These are phyloP conservation scores for Celastrina argiolus DNA, from an alignment of 2,888 invertebrate genomes.

Conservation along the genomic window DNA sequence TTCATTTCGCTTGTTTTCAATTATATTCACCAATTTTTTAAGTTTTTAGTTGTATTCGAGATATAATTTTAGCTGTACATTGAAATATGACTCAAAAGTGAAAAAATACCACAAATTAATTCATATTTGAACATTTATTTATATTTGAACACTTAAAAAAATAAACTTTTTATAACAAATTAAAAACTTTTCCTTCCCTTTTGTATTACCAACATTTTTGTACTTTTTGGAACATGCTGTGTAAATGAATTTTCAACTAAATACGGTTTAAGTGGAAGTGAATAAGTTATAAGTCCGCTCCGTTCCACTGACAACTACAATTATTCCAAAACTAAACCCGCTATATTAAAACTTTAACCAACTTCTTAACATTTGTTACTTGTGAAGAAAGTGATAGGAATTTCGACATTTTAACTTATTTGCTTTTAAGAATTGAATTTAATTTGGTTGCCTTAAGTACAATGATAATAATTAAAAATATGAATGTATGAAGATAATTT, in stretches of 20 bases:
- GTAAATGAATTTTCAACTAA: not conserved
- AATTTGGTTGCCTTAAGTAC: not conserved
- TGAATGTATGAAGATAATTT: too few species aligned
- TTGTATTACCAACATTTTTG: not conserved
- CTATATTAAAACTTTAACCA: constrained; percentile 33
- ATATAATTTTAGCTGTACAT: too few species aligned
- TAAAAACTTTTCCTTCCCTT: not conserved
- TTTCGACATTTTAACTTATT: not conserved
- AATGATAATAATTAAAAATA: not conserved
- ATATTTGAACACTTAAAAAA: too few species aligned
- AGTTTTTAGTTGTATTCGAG: too few species aligned
- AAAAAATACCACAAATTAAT: too few species aligned
- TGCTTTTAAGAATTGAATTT: constrained; percentile 19
- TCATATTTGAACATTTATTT: too few species aligned
- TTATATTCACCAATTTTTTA: not conserved
- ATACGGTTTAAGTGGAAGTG: constrained; percentile 14
- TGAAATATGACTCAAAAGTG: too few species aligned
- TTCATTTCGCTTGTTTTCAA: not conserved
- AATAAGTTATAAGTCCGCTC: constrained; percentile 23
- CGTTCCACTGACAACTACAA: constrained; percentile 31
- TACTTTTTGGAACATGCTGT: constrained; percentile 8
- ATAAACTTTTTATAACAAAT: too few species aligned
- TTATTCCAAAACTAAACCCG: constrained; percentile 30
- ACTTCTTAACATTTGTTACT: constrained; percentile 26
- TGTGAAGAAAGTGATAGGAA: constrained; percentile 14